Conservation (phyloP, 2,888 invertebrate species). For the Ferdinandea cuprea region DNA sequence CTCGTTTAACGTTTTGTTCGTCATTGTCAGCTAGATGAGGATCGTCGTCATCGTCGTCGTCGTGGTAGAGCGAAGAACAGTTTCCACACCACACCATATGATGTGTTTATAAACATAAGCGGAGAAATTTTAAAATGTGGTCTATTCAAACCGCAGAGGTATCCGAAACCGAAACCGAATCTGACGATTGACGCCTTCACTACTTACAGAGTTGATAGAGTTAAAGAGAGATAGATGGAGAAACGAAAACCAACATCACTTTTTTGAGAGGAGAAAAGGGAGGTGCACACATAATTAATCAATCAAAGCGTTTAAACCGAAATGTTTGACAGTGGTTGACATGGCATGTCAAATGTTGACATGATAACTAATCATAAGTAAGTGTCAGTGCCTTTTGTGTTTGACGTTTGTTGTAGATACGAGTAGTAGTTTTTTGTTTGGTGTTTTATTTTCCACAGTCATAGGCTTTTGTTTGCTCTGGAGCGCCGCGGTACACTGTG, state of each 20-base stretch:
- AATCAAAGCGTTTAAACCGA: slow-evolving; percentile 71
- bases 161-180: neutral
- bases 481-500: slow-evolving; percentile 31
- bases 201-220: slow-evolving; percentile 13
- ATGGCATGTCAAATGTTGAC: slow-evolving; percentile 74
- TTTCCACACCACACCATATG: slow-evolving; percentile 16
- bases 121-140: slow-evolving; percentile 38
- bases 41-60: too few relatives aligned
- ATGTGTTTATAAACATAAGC: slow-evolving; percentile 40
- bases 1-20: slow-evolving; percentile 19
- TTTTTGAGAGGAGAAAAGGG: slow-evolving; percentile 3
- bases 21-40: slow-evolving; percentile 44
- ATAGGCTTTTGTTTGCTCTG: slow-evolving; percentile 42
- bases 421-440: slow-evolving; percentile 30
- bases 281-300: slow-evolving; percentile 69
- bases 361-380: slow-evolving; percentile 74
- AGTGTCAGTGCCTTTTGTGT: slow-evolving; percentile 72
- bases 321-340: slow-evolving; percentile 75
- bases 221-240: too few relatives aligned
- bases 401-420: slow-evolving; percentile 68
- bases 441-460: slow-evolving; percentile 17
- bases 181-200: neutral
- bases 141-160: slow-evolving; percentile 50
- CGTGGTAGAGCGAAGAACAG: slow-evolving; percentile 7
- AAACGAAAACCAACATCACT: neutral